These are phyloP conservation scores for Ladona fulva DNA, from an alignment of 1,140 invertebrate species.

Conservation along the genomic window DNA sequence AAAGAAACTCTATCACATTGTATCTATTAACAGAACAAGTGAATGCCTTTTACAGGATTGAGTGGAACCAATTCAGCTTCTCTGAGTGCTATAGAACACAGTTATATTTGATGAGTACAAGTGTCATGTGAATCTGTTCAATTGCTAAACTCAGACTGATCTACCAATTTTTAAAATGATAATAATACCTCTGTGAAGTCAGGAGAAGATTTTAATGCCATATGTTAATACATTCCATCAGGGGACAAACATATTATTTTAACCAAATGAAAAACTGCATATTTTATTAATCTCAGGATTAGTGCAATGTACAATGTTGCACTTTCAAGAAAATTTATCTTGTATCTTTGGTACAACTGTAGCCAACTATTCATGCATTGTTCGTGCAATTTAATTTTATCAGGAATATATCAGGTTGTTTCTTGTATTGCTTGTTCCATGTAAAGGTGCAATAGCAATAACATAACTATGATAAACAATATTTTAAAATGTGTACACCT, in stretches of 20 bases:
- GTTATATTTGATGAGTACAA: slow-evolving; percentile 10
- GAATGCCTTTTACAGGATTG: neutral
- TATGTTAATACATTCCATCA: slow-evolving; percentile 10
- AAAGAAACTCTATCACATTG: neutral
- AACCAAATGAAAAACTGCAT: slow-evolving; percentile 7
- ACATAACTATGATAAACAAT: slow-evolving; percentile 8
- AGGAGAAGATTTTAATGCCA: neutral
- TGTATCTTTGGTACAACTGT: slow-evolving; percentile 3
- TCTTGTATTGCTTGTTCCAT: slow-evolving; percentile 6
- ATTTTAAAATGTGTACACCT: slow-evolving; percentile 7
- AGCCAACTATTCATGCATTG: slow-evolving; percentile 9
- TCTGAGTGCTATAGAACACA: slow-evolving; percentile 9
- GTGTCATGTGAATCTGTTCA: slow-evolving; percentile 9
- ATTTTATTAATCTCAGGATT: slow-evolving; percentile 7
- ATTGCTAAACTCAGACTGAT: slow-evolving; percentile 9
- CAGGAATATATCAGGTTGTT: slow-evolving; percentile 9
- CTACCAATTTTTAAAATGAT: slow-evolving; percentile 1
- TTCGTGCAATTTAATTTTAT: slow-evolving; percentile 10
- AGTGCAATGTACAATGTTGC: neutral
- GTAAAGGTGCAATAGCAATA: slow-evolving; percentile 6
- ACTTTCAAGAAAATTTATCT: neutral
- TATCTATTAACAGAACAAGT: neutral
- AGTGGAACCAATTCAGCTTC: slow-evolving; percentile 4
- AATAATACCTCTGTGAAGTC: slow-evolving; percentile 6
- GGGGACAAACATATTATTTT: slow-evolving; percentile 10